Conservation (phyloP, 2,113 vertebrate genomes). For the Gallinago media region DNA sequence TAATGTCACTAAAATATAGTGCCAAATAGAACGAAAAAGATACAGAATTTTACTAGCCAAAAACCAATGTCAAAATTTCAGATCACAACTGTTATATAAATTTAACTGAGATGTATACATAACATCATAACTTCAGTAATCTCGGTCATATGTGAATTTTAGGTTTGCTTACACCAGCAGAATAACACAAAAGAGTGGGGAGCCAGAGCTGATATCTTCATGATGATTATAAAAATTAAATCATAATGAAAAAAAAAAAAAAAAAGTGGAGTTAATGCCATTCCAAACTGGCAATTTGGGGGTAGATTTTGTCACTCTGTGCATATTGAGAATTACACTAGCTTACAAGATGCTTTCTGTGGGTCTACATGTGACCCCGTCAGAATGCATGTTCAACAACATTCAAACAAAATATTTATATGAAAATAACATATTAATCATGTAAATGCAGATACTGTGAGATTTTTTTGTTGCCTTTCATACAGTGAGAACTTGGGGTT, state of each 20-base stretch:
- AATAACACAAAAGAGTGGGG: not conserved
- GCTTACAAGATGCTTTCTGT: not conserved
- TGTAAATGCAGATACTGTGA: not conserved
- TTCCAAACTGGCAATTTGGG: not conserved
- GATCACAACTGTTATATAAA: not conserved
- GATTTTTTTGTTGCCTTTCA: not conserved
- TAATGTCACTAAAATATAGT: not conserved
- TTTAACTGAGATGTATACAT: not conserved
- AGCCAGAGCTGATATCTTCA: not conserved
- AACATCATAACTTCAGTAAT: not conserved
- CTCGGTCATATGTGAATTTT: not conserved
- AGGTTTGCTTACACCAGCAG: not conserved
- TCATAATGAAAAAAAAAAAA: not conserved
- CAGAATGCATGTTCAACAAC: not conserved
- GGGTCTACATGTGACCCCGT: not conserved
- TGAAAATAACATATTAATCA: not conserved
- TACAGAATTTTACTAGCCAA: not conserved
- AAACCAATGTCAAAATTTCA: not conserved
- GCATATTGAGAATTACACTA: not conserved
- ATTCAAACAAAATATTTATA: not conserved
- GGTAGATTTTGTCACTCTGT: not conserved
- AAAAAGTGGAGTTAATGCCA: not conserved
- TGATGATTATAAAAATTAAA: not conserved
- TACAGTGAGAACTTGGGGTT: not conserved
- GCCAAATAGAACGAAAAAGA: not conserved